Conservation (phyloP, 1,140 invertebrate species). For the Brachionus rubens region DNA sequence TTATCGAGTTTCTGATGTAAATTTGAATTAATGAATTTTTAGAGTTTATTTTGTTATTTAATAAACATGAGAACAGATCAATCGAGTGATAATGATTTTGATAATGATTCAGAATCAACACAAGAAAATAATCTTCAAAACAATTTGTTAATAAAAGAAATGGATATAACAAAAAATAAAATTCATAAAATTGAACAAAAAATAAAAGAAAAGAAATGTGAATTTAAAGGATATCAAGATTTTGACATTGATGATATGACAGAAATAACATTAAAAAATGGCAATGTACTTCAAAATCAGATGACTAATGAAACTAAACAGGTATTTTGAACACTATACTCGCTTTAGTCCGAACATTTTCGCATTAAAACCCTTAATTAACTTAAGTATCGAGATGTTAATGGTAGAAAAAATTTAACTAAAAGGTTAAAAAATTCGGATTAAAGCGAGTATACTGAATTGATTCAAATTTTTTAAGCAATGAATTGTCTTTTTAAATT, state of each 20-base stretch:
- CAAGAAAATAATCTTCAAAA: not conserved
- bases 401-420: too few species aligned
- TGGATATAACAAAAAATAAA: not conserved
- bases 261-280: constrained; percentile 4
- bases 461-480: constrained; percentile 6
- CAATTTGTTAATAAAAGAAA: not conserved
- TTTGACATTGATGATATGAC: not conserved
- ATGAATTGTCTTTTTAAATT: too few species aligned
- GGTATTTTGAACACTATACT: not conserved
- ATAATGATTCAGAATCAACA: too few species aligned
- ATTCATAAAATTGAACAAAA: not conserved
- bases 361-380: too few species aligned
- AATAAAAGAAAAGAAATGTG: not conserved
- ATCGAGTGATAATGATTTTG: too few species aligned
- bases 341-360: too few species aligned
- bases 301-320: not conserved
- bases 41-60: too few species aligned
- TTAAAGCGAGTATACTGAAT: not conserved
- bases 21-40: too few species aligned
- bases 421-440: too few species aligned
- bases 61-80: not conserved
- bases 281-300: not conserved
- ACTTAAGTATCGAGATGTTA: too few species aligned
- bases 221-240: not conserved
- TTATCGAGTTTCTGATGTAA: too few species aligned